Conservation (phyloP, 2,888 invertebrate genomes). For the Cataglyphis livida region DNA sequence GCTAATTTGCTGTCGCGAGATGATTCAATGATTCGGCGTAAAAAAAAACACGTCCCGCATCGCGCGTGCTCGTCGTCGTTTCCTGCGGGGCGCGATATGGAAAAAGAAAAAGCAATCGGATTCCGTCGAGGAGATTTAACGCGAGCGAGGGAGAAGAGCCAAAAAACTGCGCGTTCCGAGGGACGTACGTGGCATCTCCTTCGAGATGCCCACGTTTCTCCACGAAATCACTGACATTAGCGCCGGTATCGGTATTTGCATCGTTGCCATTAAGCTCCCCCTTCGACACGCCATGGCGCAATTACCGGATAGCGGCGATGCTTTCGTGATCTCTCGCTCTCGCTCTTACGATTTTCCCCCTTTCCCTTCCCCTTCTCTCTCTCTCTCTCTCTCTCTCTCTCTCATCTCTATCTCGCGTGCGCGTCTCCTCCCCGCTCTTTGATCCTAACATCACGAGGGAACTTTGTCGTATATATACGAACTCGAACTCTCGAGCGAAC, state of each 20-base stretch:
- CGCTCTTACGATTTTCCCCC: constrained; percentile 37
- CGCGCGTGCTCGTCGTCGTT: constrained; percentile 25
- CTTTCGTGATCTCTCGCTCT: constrained; percentile 76
- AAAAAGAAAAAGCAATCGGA: not conserved
- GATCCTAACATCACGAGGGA: constrained; percentile 33
- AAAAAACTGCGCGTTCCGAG: constrained; percentile 7
- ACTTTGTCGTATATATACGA: constrained; percentile 35
- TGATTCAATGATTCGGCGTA: constrained; percentile 10
- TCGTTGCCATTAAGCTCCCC: constrained; percentile 81
- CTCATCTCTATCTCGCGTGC: constrained; percentile 9
- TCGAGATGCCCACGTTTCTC: constrained; percentile 65
- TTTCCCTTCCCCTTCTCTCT: constrained; percentile 53
- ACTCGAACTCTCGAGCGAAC: constrained; percentile 46
- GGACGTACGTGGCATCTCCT: constrained; percentile 59
- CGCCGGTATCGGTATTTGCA: constrained; percentile 82
- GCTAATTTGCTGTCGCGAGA: constrained; percentile 17
- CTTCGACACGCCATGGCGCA: constrained; percentile 81
- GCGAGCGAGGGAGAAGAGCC: not conserved
- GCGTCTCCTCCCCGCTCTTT: constrained; percentile 23
- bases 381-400: constrained; percentile 45
- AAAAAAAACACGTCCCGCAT: not conserved
- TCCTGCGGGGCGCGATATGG: not conserved
- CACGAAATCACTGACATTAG: constrained; percentile 78
- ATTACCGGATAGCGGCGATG: constrained; percentile 79
- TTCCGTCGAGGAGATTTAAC: constrained; percentile 5